Percentiles rank a stretch among this genome's conserved stretches.
Conservation (phyloP, 2,888 invertebrate genomes). For the Leucoma salicis region DNA sequence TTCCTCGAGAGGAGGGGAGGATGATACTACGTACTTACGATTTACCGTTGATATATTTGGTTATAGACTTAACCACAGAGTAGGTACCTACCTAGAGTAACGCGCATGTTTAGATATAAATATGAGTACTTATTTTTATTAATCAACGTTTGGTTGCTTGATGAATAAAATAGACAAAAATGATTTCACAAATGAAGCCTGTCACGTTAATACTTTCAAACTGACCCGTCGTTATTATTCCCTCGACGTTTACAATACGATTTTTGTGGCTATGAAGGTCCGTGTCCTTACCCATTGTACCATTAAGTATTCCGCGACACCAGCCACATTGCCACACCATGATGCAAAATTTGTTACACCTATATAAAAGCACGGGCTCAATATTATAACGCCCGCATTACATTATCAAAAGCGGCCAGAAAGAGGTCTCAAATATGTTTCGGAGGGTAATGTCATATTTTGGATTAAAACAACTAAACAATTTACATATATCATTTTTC, state of each 20-base stretch:
- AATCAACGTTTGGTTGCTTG: too few relatives aligned
- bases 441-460: conserved; percentile 47
- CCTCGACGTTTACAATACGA: conserved; percentile 72
- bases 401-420: conserved; percentile 61
- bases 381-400: conserved; percentile 74
- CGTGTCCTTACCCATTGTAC: conserved; percentile 73
- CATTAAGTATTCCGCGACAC: conserved; percentile 77
- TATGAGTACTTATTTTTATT: too few relatives aligned
- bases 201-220: conserved; percentile 60
- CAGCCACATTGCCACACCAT: conserved; percentile 70
- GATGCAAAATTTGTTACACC: conserved; percentile 81
- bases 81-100: too few relatives aligned
- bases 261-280: conserved; percentile 79
- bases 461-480: conserved; percentile 9
- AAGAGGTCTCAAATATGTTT: conserved; percentile 58
- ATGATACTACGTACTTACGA: too few relatives aligned
- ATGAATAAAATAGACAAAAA: conserved; percentile 47
- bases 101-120: too few relatives aligned
- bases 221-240: conserved; percentile 74
- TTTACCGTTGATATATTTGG: too few relatives aligned
- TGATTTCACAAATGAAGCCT: conserved; percentile 37
- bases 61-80: too few relatives aligned
- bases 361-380: conserved; percentile 75
- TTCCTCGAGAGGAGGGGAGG: too few relatives aligned
- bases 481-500: conserved; percentile 4